phyloP scores from a whole-genome alignment of 2,797 vertebrate genomes.

The Dallia pectoralis region DNA sequence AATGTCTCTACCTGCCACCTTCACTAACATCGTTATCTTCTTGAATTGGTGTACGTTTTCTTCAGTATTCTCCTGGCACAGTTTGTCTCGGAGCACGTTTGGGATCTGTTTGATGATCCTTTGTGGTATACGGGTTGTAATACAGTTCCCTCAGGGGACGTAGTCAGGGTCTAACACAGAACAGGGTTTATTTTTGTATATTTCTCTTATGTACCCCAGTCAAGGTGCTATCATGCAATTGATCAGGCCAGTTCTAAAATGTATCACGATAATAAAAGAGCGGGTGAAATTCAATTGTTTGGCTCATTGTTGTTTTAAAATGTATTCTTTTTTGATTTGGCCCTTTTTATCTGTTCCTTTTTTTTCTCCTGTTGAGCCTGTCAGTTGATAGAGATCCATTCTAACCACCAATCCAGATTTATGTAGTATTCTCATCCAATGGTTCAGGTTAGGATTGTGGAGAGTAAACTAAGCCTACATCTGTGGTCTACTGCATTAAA shows the following conservation, averaged over 20 bases:
- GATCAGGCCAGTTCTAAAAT: slow-evolving; percentile 33
- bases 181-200: slow-evolving; percentile 32
- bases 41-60: not conserved
- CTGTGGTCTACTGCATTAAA: not conserved
- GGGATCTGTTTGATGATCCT: slow-evolving; percentile 22
- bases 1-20: not conserved
- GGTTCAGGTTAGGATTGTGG: not conserved
- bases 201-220: slow-evolving; percentile 26
- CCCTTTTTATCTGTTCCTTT: slow-evolving; percentile 17
- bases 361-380: slow-evolving; percentile 16
- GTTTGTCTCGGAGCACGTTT: slow-evolving; percentile 24
- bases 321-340: slow-evolving; percentile 14
- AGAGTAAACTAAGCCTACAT: not conserved
- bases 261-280: slow-evolving; percentile 3
- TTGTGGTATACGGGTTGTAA: slow-evolving; percentile 42
- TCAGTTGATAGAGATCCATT: slow-evolving; percentile 30
- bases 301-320: slow-evolving; percentile 39
- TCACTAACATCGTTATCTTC: not conserved
- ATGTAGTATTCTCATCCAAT: not conserved
- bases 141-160: not conserved
- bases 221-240: slow-evolving; percentile 40
- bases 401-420: slow-evolving; percentile 25
- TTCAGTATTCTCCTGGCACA: not conserved
- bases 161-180: slow-evolving; percentile 5
- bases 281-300: not conserved